A percentile compares a stretch with the other conserved stretches of the same genome.
Conservation (phyloP, 1,140 invertebrate species). For the Temnothorax nylanderi region DNA sequence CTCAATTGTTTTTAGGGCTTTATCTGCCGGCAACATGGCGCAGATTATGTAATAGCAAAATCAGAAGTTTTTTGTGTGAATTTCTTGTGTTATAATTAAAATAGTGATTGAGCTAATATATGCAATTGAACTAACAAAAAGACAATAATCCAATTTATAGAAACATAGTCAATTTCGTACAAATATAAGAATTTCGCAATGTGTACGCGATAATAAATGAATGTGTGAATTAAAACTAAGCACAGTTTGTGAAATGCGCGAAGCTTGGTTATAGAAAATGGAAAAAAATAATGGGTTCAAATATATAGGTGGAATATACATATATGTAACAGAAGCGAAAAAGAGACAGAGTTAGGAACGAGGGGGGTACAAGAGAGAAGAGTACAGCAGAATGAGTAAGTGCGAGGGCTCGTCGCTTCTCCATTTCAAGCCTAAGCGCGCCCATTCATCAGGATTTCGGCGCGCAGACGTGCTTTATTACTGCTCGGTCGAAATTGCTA, state of each 20-base stretch:
- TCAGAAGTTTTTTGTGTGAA: not conserved
- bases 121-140: not conserved
- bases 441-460: slow-evolving; percentile 86
- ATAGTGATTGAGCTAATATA: not conserved
- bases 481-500: slow-evolving; percentile 86
- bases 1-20: slow-evolving; percentile 26
- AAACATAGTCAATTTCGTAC: slow-evolving; percentile 30
- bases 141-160: slow-evolving; percentile 57
- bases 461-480: slow-evolving; percentile 86
- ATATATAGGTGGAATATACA: slow-evolving; percentile 32
- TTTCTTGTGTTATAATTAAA: not conserved
- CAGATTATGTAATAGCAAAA: slow-evolving; percentile 11
- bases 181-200: slow-evolving; percentile 41
- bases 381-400: slow-evolving; percentile 77
- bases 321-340: not conserved
- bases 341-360: slow-evolving; percentile 1
- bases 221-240: slow-evolving; percentile 52
- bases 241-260: slow-evolving; percentile 56
- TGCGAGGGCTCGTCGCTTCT: slow-evolving; percentile 84
- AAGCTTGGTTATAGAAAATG: slow-evolving; percentile 39
- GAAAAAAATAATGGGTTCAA: slow-evolving; percentile 19
- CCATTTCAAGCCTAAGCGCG: slow-evolving; percentile 86
- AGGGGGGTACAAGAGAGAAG: slow-evolving; percentile 53
- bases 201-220: slow-evolving; percentile 37
- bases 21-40: not conserved